Base-by-base conservation (phyloP, 2,888 invertebrate species). In the Epistrophella euchroma region DNA sequence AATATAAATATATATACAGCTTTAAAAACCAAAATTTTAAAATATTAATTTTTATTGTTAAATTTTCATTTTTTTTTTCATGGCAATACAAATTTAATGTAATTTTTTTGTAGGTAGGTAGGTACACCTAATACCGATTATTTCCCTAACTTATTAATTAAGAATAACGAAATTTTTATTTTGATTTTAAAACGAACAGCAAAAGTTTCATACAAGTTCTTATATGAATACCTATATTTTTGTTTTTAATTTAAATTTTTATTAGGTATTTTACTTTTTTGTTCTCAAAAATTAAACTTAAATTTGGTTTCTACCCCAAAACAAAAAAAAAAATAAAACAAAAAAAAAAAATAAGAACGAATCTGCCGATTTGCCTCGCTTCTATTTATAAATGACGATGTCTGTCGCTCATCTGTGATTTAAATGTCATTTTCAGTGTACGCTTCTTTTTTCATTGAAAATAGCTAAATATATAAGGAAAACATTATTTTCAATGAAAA, bases 301-400 rank as follows among this genome's bases (percentile, higher is more conserved):
- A 56, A 47, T 37, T 52, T 52, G 25, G 15, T 68, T 40, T 11
- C 47, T 64, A 50, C 45, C 32, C 73, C 52, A 43, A 17, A 32
- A n/a, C 1, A 56, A 28, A 19, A 17, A n/a, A n/a, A n/a, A n/a
- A n/a, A n/a, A n/a, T n/a, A 35, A n/a, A 19, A 32, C 19, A 56
- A 32, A 7, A 56, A 28, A 19, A 13, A 56, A n/a, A 17, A 32
- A 35, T 13, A 22, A 62, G 55, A 62, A 50, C 62, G n/a, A 55
- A 62, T 74, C 70, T 64, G 43, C 50, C 71, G 58, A 79, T 79
- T 71, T 62, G 84, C 58, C 74, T 84, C 62, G 71, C 74, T 74
- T 84, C 84, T 84, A 84, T 84, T 84, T 84, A 66, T 84, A 84
- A 84, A 79, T 75, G 74, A 64, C 78, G 79, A 75, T 75, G 84